These are phyloP conservation scores for Lepeophtheirus salmonis DNA, from an alignment of 1,140 invertebrate species.

Conservation along the genomic window DNA sequence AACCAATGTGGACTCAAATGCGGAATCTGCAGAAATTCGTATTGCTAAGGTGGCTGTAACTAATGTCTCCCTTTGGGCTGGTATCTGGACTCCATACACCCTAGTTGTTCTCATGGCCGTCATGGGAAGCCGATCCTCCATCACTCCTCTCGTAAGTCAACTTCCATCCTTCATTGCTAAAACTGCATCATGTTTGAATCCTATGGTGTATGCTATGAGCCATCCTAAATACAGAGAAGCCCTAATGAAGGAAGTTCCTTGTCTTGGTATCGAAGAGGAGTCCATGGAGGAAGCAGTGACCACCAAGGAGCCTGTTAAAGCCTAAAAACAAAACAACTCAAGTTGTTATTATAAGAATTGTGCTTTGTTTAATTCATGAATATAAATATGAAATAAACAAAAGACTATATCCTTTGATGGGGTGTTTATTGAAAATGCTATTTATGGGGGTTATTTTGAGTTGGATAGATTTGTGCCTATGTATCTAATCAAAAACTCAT, in stretches of 20 bases:
- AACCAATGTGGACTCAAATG: slow-evolving; percentile 22
- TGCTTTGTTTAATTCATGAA: no score
- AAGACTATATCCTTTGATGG: no score
- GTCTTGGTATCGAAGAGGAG: slow-evolving; percentile 15
- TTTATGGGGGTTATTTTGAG: no score
- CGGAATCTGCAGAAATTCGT: slow-evolving; percentile 23
- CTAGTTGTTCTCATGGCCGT: slow-evolving; percentile 24
- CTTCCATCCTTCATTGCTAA: slow-evolving; percentile 19
- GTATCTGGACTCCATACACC: slow-evolving; percentile 31
- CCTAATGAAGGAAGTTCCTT: slow-evolving; percentile 15
- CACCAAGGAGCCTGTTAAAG: slow-evolving; percentile 16
- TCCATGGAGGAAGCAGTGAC: not conserved
- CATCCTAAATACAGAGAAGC: slow-evolving; percentile 23
- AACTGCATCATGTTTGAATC: slow-evolving; percentile 23
- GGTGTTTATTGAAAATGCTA: no score
- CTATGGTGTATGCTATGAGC: slow-evolving; percentile 24
- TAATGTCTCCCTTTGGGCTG: slow-evolving; percentile 27
- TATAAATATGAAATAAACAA: no score
- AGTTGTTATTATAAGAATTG: no score
- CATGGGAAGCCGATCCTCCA: slow-evolving; percentile 23
- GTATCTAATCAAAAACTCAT: no score
- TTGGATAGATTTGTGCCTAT: no score
- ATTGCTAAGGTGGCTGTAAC: slow-evolving; percentile 29
- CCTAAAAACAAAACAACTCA: no score
- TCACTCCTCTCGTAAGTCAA: slow-evolving; percentile 26